A percentile compares a stretch with the other conserved stretches of the same genome.
These are phyloP conservation scores for Schlechtendalia chinensis DNA, from an alignment of 1,140 invertebrate species.

Conservation along the genomic window DNA sequence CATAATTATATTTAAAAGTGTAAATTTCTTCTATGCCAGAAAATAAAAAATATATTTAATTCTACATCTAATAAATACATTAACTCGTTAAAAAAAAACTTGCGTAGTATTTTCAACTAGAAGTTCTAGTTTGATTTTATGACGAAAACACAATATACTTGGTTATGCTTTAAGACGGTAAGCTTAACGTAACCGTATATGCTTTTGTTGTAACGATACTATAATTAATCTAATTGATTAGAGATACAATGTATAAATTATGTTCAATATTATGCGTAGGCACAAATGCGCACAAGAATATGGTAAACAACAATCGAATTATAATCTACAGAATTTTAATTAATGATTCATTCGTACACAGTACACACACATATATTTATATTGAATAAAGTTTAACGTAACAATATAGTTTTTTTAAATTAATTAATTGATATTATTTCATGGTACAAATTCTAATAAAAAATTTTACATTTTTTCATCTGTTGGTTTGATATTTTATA, in stretches of 20 bases:
- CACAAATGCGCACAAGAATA: background rate
- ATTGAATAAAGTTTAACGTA: no score
- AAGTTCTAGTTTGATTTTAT: background rate
- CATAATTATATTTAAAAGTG: no score
- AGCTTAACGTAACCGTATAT: background rate
- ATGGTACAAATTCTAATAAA: no score
- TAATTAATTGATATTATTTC: no score
- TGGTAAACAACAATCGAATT: background rate
- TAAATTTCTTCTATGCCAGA: no score
- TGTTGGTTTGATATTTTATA: no score
- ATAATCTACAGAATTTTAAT: background rate
- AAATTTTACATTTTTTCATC: no score
- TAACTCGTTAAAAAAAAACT: background rate
- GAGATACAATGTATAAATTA: background rate
- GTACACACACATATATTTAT: no score
- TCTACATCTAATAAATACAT: background rate
- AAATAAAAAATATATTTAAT: background rate
- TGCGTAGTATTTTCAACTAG: background rate
- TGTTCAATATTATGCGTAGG: background rate
- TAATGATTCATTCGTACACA: no score
- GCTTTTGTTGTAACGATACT: background rate
- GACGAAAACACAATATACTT: background rate
- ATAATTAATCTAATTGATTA: background rate
- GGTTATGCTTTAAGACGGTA: background rate
- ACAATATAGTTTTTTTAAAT: no score